Conservation (phyloP, 2,888 invertebrate genomes). For the Netelia inedita region DNA sequence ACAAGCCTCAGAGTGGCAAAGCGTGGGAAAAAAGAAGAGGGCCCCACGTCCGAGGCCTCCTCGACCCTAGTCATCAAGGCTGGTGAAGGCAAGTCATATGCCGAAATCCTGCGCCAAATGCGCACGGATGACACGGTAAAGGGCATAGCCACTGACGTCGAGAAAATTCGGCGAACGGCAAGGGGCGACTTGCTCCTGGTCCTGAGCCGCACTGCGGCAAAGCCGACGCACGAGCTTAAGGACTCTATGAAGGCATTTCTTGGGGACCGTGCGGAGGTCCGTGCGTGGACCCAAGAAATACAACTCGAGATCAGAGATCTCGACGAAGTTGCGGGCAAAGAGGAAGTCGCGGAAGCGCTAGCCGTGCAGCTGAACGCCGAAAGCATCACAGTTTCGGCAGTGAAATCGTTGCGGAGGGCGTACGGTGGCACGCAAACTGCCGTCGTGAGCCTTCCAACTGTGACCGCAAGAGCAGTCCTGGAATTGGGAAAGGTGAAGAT, state of each 20-base stretch:
- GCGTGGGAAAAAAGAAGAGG: not conserved
- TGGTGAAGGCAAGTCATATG: not conserved
- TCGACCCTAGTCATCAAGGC: not conserved
- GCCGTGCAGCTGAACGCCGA: not conserved
- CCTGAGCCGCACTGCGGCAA: not conserved
- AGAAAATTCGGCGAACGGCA: constrained; percentile 22
- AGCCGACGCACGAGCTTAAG: constrained; percentile 11
- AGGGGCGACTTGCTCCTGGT: constrained; percentile 16
- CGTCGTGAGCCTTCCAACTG: constrained; percentile 30
- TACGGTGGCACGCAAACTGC: constrained; percentile 53
- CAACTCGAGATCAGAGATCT: constrained; percentile 32
- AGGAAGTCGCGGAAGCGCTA: constrained; percentile 26
- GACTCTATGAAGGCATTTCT: constrained; percentile 19
- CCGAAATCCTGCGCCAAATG: not conserved
- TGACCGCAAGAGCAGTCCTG: not conserved
- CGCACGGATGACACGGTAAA: not conserved
- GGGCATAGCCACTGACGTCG: not conserved
- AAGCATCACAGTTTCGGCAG: not conserved
- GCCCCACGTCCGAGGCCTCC: not conserved
- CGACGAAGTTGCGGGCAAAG: not conserved
- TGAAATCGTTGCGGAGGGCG: constrained; percentile 45
- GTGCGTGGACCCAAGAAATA: constrained; percentile 3
- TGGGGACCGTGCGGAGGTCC: constrained; percentile 14
- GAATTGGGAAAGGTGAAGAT: constrained; percentile 27
- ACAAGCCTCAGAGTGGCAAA: not conserved